Percentiles rank a stretch among this genome's conserved stretches.
Evolutionary conservation across 2,797 vertebrate species (phyloP).

Genomic region (Sebastes variabilis): DNA sequence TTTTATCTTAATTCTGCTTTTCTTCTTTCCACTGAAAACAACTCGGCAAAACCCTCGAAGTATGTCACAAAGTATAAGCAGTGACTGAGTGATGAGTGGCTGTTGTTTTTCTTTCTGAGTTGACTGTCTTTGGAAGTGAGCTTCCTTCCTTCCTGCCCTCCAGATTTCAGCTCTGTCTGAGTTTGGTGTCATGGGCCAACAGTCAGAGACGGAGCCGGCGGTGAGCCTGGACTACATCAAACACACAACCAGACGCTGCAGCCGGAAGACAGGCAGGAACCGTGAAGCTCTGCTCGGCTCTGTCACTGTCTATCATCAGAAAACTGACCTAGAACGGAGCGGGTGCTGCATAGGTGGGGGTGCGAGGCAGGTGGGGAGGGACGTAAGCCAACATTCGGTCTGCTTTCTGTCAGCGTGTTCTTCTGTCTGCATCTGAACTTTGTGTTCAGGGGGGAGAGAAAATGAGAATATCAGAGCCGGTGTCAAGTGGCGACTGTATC

Average conservation of each 20-base stretch:
- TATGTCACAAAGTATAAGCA: slow-evolving; percentile 21
- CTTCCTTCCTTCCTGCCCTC: slow-evolving; percentile 74
- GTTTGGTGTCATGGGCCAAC: slow-evolving; percentile 51
- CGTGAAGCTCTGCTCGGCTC: slow-evolving; percentile 62
- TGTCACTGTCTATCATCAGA: slow-evolving; percentile 70
- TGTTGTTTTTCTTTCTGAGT: slow-evolving; percentile 56
- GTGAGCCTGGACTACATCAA: slow-evolving; percentile 76
- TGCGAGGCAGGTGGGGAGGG: slow-evolving; percentile 56
- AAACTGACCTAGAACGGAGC: slow-evolving; percentile 44
- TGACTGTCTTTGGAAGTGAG: slow-evolving; percentile 49
- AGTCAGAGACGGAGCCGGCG: slow-evolving; percentile 41
- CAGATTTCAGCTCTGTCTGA: slow-evolving; percentile 51
- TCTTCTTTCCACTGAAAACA: slow-evolving; percentile 21
- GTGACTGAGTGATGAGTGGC: slow-evolving; percentile 56
- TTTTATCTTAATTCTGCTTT: not conserved
- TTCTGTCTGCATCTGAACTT: slow-evolving; percentile 44
- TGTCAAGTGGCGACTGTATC: slow-evolving; percentile 45
- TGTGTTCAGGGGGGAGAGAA: slow-evolving; percentile 17
- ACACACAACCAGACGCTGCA: slow-evolving; percentile 68
- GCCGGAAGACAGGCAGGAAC: slow-evolving; percentile 76
- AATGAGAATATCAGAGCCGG: slow-evolving; percentile 59
- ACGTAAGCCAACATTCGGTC: slow-evolving; percentile 47
- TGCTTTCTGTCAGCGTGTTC: slow-evolving; percentile 57
- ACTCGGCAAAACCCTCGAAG: slow-evolving; percentile 15
- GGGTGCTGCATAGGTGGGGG: slow-evolving; percentile 7